phyloP scores from a whole-genome alignment of 2,797 vertebrate species.

The Eurystomus glaucurus region DNA sequence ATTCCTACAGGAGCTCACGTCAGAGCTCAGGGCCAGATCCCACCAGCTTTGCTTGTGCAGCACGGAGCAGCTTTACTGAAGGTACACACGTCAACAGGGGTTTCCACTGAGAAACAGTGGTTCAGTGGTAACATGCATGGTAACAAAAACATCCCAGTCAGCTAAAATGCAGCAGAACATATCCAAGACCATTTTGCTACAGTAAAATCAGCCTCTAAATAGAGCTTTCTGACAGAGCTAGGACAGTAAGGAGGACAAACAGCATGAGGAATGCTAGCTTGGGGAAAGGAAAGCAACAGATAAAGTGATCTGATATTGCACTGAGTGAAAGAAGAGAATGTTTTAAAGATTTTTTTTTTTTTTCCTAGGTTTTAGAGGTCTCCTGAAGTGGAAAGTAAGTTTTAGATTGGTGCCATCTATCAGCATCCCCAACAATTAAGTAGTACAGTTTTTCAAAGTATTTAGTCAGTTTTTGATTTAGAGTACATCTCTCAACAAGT shows the following conservation, averaged over 20 bases:
- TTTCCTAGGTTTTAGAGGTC: not conserved
- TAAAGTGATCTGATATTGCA: not conserved
- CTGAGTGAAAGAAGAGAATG: not conserved
- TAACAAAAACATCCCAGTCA: not conserved
- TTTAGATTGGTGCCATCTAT: not conserved
- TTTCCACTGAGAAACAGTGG: not conserved
- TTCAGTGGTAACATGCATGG: rapidly evolving
- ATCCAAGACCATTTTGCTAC: not conserved
- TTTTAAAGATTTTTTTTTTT: not conserved
- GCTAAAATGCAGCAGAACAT: not conserved
- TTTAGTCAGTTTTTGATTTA: not conserved
- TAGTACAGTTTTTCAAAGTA: not conserved
- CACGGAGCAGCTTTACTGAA: not conserved
- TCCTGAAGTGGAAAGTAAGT: not conserved
- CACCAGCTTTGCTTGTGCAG: rapidly evolving
- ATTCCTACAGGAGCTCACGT: not conserved
- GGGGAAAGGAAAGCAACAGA: not conserved
- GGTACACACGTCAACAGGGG: not conserved
- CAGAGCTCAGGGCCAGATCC: rapidly evolving
- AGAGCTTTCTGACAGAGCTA: not conserved
- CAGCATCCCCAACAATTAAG: not conserved
- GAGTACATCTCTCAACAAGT: not conserved
- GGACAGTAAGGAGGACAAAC: not conserved
- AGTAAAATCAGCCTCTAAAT: not conserved
- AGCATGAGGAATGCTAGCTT: not conserved